Evolutionary conservation across 1,140 invertebrate genomes (phyloP), one percentile per base, ranked within the genome.

Genomic region (Patella vulgata): DNA sequence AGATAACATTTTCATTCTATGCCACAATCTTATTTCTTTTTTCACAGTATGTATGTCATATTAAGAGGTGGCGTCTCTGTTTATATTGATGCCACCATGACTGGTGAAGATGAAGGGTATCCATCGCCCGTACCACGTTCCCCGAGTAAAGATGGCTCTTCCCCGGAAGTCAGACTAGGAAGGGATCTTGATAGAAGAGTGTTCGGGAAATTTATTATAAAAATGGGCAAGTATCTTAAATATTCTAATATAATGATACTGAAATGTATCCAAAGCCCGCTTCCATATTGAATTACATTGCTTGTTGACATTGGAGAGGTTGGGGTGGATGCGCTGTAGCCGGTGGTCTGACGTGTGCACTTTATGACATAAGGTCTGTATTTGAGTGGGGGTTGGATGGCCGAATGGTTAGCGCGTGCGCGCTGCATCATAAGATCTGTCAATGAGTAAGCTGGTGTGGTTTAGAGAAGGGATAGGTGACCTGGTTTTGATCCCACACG

Each of bases 51-150:
- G 68, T 81, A 78, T 66, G 64, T 82, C 23, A 73, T 80, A 17
- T 57, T 82, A 14, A 65, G 68, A 27, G 80, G 80, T 1, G 64
- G 63, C 0, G 72, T 74, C 0, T 74, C 74, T 0, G 73, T 80
- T 2, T 82, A 80, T 60, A 81, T 82, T 23, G 79, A 82, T 58
- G 63, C 79, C 12, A 63, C 53, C 19, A 70, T 77, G 68, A 76
- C 74, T 0, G 80, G 76, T 0, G 80, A 81, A 46, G 73, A 77
- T 8, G 59, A 64, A 30, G 30, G 62, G 1, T 25, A 36, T 39
- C 25, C 33, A 46, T 23, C 12, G 19, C 47, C 30, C 3, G 25
- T 44, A 12, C 36, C 40, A 1, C 17, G 28, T 53, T 5, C 21
- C 25, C 21, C 40, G 46, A 17, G 36, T 25, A 21, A 52, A 47